phyloP scores from a whole-genome alignment of 2,888 invertebrate species.

The Dolomedes plantarius region DNA sequence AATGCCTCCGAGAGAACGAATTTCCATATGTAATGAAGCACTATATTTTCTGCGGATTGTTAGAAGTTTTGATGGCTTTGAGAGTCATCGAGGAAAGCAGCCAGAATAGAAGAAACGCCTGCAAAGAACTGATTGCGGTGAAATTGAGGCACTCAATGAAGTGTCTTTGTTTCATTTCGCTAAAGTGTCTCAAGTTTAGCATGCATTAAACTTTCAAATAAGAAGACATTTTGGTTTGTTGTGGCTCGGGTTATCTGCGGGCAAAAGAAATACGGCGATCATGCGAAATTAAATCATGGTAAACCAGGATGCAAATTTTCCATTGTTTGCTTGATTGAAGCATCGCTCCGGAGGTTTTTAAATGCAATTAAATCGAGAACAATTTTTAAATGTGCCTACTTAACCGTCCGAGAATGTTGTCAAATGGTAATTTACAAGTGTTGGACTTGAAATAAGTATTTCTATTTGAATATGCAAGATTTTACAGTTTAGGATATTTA shows the following conservation, averaged over 20 bases:
- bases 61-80: not conserved
- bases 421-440: too few species aligned
- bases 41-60: not conserved
- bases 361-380: not conserved
- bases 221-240: not conserved
- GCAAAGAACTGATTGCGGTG: slow-evolving; percentile 1
- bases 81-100: not conserved
- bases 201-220: slow-evolving; percentile 3
- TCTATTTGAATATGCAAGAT: too few species aligned
- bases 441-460: too few species aligned
- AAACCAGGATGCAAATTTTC: not conserved
- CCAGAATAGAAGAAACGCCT: not conserved
- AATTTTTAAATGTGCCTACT: too few species aligned
- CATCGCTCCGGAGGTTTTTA: not conserved
- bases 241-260: not conserved
- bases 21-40: slow-evolving; percentile 38
- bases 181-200: not conserved
- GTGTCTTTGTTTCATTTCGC: not conserved
- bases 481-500: too few species aligned
- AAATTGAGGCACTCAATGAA: not conserved
- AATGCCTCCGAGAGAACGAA: slow-evolving; percentile 24
- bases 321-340: not conserved
- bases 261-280: not conserved
- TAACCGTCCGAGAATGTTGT: too few species aligned
- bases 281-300: not conserved